Base-by-base conservation (phyloP, 2,888 invertebrate species). In the Hypomecis punctinalis region DNA sequence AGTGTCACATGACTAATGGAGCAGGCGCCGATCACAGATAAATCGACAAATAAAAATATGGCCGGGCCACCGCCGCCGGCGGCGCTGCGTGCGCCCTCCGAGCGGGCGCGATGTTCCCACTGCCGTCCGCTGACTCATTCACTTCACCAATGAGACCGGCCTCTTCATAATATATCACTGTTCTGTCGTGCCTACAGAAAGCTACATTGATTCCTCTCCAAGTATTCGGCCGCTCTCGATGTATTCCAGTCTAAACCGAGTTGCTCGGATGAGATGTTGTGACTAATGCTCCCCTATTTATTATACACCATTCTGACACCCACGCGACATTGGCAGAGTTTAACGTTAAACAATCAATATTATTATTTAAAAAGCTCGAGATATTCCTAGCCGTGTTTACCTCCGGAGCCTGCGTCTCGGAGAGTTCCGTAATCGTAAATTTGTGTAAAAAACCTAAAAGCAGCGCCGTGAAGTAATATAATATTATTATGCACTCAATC, bases 1-100 rank as follows among this genome's bases (percentile, higher is more conserved):
- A 91, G 83, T 91, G 92, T 92, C 92, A 91, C 86, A 88, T 91
- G 92, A 93, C 90, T 92, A 93, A 92, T 92, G 92, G 91, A 87
- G 86, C 88, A 84, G 91, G 91, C 92, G 91, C 92, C 91, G 92
- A 89, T 89, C 89, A 83, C 80, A 82, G 91, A 91, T 91, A 91
- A 52, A 52, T 89, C 88, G 83, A 83, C 86, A 87, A 90, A 91
- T 90, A 90, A 91, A 91, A 92, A 86, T 84, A 87, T 81, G 81
- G 80, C 73, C 72, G 73, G 79, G 79, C 84, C 83, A 82, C 83
- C 81, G 84, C 76, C 75, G 73, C 75, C 70, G 72, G 56, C 70
- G 72, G 66, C 71, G 72, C 76, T 65, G 66, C 66, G 62, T 61
- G 66, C 67, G 66, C 67, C 70, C 69, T 54, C 56, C 45, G 61